Conservation (phyloP, 1,140 invertebrate genomes). For the Cataglyphis hispanica region DNA sequence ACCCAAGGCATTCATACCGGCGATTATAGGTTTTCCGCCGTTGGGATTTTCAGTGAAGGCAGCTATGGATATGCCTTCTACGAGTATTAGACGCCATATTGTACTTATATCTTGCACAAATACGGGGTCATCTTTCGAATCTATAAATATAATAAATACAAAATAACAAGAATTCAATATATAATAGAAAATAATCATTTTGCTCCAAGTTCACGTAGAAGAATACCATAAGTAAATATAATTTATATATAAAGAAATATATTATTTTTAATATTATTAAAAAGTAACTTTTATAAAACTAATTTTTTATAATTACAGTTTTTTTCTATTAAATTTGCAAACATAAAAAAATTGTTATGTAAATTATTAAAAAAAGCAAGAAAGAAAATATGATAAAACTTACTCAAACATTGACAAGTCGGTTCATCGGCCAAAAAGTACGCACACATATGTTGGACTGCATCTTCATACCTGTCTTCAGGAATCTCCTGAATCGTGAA, state of each 20-base stretch:
- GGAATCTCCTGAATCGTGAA: slow-evolving; percentile 82
- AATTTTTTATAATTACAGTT: neutral
- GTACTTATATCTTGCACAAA: slow-evolving; percentile 61
- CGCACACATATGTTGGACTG: slow-evolving; percentile 77
- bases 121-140: slow-evolving; percentile 70
- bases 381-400: slow-evolving; percentile 53
- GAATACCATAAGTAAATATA: neutral
- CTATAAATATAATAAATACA: slow-evolving; percentile 65
- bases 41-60: slow-evolving; percentile 76
- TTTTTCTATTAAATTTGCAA: neutral
- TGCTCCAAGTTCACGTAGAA: neutral
- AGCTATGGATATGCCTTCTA: slow-evolving; percentile 75
- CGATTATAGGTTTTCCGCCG: slow-evolving; percentile 76
- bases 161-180: neutral
- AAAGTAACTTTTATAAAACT: neutral
- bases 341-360: neutral
- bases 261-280: neutral
- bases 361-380: too few species aligned
- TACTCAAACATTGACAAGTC: slow-evolving; percentile 72
- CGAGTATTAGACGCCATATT: slow-evolving; percentile 72
- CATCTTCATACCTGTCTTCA: slow-evolving; percentile 80
- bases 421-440: slow-evolving; percentile 80
- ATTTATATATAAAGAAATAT: too few species aligned
- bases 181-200: neutral
- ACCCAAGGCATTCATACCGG: slow-evolving; percentile 75